Conservation (phyloP, 1,140 invertebrate species). For the Condylostylus longicornis region DNA sequence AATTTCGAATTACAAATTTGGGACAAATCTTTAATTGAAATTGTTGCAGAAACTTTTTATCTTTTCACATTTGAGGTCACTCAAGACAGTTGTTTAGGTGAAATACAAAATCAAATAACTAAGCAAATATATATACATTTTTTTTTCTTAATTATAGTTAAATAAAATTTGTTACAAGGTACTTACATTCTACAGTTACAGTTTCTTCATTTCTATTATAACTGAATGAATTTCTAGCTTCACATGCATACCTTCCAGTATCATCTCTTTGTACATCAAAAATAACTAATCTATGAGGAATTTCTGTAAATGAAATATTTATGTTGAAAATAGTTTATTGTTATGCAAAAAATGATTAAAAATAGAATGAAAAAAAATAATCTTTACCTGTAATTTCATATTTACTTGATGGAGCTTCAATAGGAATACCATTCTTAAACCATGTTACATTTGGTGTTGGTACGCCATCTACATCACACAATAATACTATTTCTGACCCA, state of each 20-base stretch:
- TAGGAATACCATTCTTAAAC: constrained; percentile 54
- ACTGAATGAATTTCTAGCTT: constrained; percentile 55
- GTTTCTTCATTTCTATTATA: constrained; percentile 42
- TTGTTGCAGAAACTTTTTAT: constrained; percentile 4
- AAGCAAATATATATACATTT: too few relatives aligned
- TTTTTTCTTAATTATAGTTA: too few relatives aligned
- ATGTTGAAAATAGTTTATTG: neutral
- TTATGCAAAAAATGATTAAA: neutral
- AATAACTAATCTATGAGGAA: constrained; percentile 52
- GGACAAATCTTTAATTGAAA: too few relatives aligned
- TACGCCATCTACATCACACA: constrained; percentile 62
- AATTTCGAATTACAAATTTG: too few relatives aligned
- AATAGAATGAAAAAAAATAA: neutral
- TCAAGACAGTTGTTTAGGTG: too few relatives aligned
- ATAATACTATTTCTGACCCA: constrained; percentile 50
- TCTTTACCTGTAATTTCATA: constrained; percentile 43
- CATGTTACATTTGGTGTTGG: constrained; percentile 57
- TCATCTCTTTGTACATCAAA: constrained; percentile 45
- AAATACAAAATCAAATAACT: too few relatives aligned
- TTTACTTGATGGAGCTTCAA: constrained; percentile 35
- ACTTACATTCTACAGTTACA: constrained; percentile 54
- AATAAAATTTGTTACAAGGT: neutral
- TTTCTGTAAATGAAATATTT: constrained; percentile 6
- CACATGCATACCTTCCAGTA: constrained; percentile 62
- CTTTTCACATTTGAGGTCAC: too few relatives aligned